These are phyloP conservation scores for Aphelocoma californica DNA, from an alignment of 2,797 vertebrate species.

Conservation along the genomic window DNA sequence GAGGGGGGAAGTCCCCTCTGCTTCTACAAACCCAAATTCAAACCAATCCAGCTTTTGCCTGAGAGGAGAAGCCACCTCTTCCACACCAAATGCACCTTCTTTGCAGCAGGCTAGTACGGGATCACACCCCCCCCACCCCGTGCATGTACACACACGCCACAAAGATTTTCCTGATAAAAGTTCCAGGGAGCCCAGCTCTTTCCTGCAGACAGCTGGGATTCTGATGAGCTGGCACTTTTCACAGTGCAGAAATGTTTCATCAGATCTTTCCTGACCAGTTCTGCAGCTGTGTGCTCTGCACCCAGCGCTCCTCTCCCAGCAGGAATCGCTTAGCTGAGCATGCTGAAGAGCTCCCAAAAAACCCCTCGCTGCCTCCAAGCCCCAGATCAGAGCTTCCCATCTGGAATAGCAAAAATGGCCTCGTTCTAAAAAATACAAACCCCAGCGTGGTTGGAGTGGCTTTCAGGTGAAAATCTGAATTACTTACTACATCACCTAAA, in stretches of 20 bases:
- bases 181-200: neutral
- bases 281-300: slow-evolving; percentile 27
- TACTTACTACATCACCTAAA: accelerated
- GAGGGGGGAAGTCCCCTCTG: neutral
- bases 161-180: neutral
- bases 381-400: neutral
- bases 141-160: neutral
- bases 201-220: neutral
- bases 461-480: neutral
- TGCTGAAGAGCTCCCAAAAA: neutral
- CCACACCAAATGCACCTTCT: neutral
- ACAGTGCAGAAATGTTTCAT: neutral
- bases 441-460: accelerated
- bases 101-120: neutral
- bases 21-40: neutral
- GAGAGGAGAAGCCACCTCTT: neutral
- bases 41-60: neutral
- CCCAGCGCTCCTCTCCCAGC: neutral
- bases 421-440: neutral
- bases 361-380: neutral
- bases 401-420: neutral
- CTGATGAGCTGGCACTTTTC: slow-evolving; percentile 19
- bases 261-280: slow-evolving; percentile 56
- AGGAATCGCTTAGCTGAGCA: neutral
- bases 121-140: neutral